These are phyloP conservation scores for Ladona fulva DNA, from an alignment of 1,140 invertebrate genomes.

Conservation along the genomic window DNA sequence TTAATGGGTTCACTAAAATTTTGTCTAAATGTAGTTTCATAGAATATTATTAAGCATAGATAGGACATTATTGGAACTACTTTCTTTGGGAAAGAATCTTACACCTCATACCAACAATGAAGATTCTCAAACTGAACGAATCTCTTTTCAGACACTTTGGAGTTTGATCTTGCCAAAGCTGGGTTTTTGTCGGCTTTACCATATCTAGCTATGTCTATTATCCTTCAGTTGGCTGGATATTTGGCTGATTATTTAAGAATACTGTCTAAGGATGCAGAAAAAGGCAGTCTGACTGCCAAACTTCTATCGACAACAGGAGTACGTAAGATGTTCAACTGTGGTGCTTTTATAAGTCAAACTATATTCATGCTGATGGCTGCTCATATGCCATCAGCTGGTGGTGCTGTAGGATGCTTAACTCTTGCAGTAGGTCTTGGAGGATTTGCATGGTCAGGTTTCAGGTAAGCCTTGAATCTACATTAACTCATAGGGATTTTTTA, in stretches of 20 bases:
- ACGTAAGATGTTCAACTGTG: slow-evolving; percentile 62
- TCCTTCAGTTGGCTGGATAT: slow-evolving; percentile 66
- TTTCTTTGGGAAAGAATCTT: no score
- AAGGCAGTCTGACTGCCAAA: not conserved
- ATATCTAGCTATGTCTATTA: slow-evolving; percentile 74
- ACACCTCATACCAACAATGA: not conserved
- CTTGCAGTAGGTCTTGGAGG: slow-evolving; percentile 80
- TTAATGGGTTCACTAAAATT: no score
- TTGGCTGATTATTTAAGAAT: slow-evolving; percentile 66
- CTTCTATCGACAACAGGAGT: slow-evolving; percentile 32
- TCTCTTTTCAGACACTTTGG: slow-evolving; percentile 50
- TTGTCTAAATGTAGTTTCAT: no score
- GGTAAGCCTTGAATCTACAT: slow-evolving; percentile 39
- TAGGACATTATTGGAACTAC: no score
- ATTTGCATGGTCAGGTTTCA: slow-evolving; percentile 80
- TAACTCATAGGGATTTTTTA: no score
- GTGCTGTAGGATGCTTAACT: slow-evolving; percentile 65
- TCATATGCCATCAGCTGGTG: slow-evolving; percentile 50
- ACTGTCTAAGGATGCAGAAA: not conserved
- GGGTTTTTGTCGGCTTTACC: slow-evolving; percentile 76
- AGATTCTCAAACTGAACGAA: slow-evolving; percentile 17
- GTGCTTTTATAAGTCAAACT: slow-evolving; percentile 70
- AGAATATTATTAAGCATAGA: no score
- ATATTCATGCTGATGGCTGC: slow-evolving; percentile 74
- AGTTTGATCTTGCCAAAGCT: slow-evolving; percentile 61